These are phyloP conservation scores for Lutraria rhynchaena DNA, from an alignment of 1,140 invertebrate genomes.

Conservation along the genomic window DNA sequence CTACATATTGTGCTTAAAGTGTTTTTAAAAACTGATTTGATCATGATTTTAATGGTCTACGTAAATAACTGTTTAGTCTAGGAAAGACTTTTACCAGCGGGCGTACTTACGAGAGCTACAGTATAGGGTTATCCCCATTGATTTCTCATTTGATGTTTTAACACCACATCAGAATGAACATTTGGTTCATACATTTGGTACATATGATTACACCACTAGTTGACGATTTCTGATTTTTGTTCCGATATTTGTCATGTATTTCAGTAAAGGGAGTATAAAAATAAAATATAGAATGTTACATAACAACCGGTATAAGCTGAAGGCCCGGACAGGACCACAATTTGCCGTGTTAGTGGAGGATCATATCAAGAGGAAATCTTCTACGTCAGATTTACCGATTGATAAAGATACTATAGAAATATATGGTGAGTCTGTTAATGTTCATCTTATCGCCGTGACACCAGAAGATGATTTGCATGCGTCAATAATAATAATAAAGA, in stretches of 20 bases:
- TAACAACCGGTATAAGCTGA: constrained; percentile 2
- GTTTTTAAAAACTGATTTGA: too few species aligned
- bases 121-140: too few species aligned
- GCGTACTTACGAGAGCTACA: too few species aligned
- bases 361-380: neutral
- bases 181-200: neutral
- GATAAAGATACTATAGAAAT: constrained; percentile 9
- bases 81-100: too few species aligned
- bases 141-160: too few species aligned
- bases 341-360: constrained; percentile 8
- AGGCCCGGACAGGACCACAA: constrained; percentile 4
- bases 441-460: too few species aligned
- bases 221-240: neutral
- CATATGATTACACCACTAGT: neutral
- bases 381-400: neutral
- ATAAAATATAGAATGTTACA: constrained; percentile 8
- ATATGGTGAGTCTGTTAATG: constrained; percentile 1
- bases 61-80: too few species aligned
- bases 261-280: constrained; percentile 44
- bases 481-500: too few species aligned
- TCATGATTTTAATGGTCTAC: too few species aligned
- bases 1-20: too few species aligned
- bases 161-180: too few species aligned
- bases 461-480: too few species aligned
- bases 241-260: neutral